phyloP scores from a whole-genome alignment of 2,113 vertebrate genomes.

The Bucco capensis region DNA sequence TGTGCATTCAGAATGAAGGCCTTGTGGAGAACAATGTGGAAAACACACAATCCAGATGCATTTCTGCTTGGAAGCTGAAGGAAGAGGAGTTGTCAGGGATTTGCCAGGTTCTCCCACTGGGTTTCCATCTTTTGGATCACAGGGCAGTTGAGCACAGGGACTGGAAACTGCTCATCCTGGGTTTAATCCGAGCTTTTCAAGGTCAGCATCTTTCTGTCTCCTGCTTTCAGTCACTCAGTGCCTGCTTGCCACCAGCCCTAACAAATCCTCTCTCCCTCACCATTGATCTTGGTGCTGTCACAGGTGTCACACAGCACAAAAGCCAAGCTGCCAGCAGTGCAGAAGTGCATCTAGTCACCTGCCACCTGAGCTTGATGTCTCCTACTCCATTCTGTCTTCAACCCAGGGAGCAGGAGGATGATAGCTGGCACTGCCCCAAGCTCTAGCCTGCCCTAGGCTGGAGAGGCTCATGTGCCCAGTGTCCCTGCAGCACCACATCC shows the following conservation, averaged over 20 bases:
- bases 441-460: not conserved
- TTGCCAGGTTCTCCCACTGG: slow-evolving; percentile 42
- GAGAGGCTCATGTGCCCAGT: not conserved
- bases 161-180: not conserved
- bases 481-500: not conserved
- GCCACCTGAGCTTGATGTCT: not conserved
- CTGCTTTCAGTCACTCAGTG: not conserved
- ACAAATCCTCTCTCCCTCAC: not conserved
- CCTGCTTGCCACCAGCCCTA: not conserved
- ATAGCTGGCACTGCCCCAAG: not conserved
- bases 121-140: slow-evolving; percentile 12
- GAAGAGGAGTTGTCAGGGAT: slow-evolving; percentile 23
- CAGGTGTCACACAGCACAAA: not conserved
- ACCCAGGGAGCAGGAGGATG: not conserved
- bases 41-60: slow-evolving; percentile 40
- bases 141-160: slow-evolving; percentile 5
- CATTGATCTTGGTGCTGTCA: not conserved
- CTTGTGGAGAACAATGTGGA: slow-evolving; percentile 14
- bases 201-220: not conserved
- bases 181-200: slow-evolving; percentile 1
- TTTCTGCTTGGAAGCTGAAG: slow-evolving; percentile 24
- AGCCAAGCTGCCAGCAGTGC: not conserved
- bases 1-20: slow-evolving; percentile 49
- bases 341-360: not conserved
- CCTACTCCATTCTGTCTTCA: not conserved